phyloP scores from a whole-genome alignment of 1,140 invertebrate genomes.

The Drosophila santomea region DNA sequence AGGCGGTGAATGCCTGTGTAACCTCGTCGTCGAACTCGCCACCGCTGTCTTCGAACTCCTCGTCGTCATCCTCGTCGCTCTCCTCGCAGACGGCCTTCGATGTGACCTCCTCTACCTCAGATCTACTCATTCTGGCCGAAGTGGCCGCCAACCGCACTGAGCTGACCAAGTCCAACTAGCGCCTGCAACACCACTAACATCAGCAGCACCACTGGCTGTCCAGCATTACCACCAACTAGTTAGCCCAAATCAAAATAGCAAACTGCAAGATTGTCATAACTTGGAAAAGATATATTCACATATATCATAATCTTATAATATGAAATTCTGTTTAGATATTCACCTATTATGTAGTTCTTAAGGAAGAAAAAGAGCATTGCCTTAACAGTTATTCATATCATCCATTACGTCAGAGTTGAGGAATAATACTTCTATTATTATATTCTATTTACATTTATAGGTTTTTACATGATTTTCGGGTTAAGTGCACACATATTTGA shows the following conservation, averaged over 20 bases:
- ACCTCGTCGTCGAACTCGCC: slow-evolving; percentile 22
- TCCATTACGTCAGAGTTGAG: too few species aligned
- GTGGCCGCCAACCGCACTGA: slow-evolving; percentile 84
- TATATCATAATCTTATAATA: too few species aligned
- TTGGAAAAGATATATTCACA: not conserved
- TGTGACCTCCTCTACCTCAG: slow-evolving; percentile 79
- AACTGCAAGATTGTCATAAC: slow-evolving; percentile 1
- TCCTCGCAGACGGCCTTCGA: slow-evolving; percentile 42
- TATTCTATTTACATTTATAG: not conserved
- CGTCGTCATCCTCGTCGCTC: slow-evolving; percentile 32
- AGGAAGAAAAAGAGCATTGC: not conserved
- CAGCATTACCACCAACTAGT: slow-evolving; percentile 16
- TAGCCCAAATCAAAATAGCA: slow-evolving; percentile 3
- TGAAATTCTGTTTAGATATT: not conserved
- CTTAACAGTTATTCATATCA: not conserved
- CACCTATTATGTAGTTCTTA: not conserved
- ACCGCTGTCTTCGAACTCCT: slow-evolving; percentile 46
- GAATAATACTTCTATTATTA: not conserved
- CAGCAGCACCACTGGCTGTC: slow-evolving; percentile 1
- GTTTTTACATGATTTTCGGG: not conserved
- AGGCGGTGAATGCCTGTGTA: slow-evolving; percentile 8
- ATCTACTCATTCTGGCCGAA: slow-evolving; percentile 84
- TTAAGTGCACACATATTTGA: not conserved
- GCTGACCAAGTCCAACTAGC: slow-evolving; percentile 69
- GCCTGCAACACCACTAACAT: slow-evolving; percentile 29